These are phyloP conservation scores for Drosophila watanabei DNA, from an alignment of 1,140 invertebrate genomes.

Conservation along the genomic window DNA sequence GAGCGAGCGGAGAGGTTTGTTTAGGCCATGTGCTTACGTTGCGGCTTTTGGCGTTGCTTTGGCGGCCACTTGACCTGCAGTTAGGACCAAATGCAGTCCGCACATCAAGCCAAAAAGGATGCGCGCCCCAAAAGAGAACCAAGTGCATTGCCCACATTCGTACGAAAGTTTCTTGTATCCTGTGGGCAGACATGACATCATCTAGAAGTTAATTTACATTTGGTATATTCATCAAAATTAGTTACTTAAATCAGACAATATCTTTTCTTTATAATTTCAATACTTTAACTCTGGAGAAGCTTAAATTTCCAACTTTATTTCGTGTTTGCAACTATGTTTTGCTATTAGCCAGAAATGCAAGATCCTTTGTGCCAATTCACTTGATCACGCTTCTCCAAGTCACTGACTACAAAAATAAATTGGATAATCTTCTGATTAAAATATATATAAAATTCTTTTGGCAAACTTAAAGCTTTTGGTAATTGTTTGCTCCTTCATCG, in stretches of 20 bases:
- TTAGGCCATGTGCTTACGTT: slow-evolving; percentile 58
- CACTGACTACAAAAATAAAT: slow-evolving; percentile 23
- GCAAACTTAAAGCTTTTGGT: slow-evolving; percentile 45
- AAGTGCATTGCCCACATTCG: slow-evolving; percentile 11
- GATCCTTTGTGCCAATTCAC: not conserved
- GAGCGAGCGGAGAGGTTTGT: slow-evolving; percentile 18
- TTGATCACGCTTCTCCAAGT: slow-evolving; percentile 15
- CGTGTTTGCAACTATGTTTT: not conserved
- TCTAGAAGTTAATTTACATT: not conserved
- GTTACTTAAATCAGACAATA: too few species aligned
- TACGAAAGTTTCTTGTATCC: too few species aligned
- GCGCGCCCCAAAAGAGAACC: slow-evolving; percentile 2
- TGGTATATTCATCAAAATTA: too few species aligned
- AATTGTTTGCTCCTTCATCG: slow-evolving; percentile 43
- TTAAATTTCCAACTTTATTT: not conserved
- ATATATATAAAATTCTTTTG: slow-evolving; percentile 25
- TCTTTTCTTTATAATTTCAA: not conserved
- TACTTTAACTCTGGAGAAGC: not conserved
- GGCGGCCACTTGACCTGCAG: slow-evolving; percentile 72
- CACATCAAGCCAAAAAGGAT: slow-evolving; percentile 36
- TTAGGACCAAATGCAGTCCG: slow-evolving; percentile 62
- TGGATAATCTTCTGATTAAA: slow-evolving; percentile 43
- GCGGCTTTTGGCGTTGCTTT: slow-evolving; percentile 32
- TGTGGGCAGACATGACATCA: not conserved
- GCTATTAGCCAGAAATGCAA: not conserved